Evolutionary conservation across 2,888 invertebrate species (phyloP).

Genomic region (Epistrophe grossulariae): DNA sequence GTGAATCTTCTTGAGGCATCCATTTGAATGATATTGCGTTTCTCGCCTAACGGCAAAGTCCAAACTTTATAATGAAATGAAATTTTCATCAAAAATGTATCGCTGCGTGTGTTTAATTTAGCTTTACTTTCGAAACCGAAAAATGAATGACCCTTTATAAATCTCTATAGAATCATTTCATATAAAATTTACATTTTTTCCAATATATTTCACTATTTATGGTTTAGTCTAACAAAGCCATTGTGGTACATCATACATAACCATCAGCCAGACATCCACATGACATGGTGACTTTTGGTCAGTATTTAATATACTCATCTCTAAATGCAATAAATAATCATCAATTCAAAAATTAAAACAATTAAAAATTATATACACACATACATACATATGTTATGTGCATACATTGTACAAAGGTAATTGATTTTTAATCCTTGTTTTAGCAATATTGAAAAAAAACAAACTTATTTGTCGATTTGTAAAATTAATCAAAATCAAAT

Average conservation of each 20-base stretch:
- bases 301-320: too few species aligned
- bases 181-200: not conserved
- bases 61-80: too few species aligned
- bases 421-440: not conserved
- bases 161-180: not conserved
- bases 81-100: too few species aligned
- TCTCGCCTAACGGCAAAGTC: too few species aligned
- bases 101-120: too few species aligned
- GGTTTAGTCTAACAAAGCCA: not conserved
- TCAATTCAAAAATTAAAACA: not conserved
- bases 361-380: not conserved
- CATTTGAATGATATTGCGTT: too few species aligned
- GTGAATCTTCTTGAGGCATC: too few species aligned
- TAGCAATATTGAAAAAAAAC: too few species aligned
- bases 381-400: too few species aligned
- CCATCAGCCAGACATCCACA: not conserved
- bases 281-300: not conserved
- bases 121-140: too few species aligned
- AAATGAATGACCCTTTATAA: too few species aligned
- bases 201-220: not conserved
- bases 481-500: conserved; percentile 23
- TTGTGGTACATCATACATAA: not conserved
- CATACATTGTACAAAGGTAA: not conserved
- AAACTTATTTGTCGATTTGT: not conserved
- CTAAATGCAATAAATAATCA: not conserved